Evolutionary conservation across 2,888 invertebrate species (phyloP).

Genomic region (Leptinotarsa juncta): DNA sequence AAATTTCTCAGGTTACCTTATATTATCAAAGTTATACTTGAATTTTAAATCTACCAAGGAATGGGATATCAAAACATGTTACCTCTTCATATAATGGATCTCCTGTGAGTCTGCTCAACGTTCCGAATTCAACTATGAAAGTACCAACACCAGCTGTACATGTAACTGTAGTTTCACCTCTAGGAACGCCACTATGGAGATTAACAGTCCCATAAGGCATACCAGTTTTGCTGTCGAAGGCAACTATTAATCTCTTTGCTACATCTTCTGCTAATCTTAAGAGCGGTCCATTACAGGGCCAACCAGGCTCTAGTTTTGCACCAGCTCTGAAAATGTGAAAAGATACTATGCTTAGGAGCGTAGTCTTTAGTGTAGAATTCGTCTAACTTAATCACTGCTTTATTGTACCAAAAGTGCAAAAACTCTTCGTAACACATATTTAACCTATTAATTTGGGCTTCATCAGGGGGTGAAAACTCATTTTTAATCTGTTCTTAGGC

Average conservation of each 20-base stretch:
- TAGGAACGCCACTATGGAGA: conserved; percentile 89
- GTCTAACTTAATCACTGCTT: too few species aligned
- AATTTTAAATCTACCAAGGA: background rate
- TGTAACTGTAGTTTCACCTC: conserved; percentile 94
- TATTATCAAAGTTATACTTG: too few species aligned
- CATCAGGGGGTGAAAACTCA: too few species aligned
- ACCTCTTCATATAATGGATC: conserved; percentile 94
- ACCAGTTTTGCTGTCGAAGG: conserved; percentile 90
- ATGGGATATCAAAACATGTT: conserved; percentile 26
- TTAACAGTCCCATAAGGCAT: conserved; percentile 99
- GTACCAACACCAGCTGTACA: conserved; percentile 99
- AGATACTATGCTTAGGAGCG: too few species aligned
- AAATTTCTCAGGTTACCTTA: too few species aligned
- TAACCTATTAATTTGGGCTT: too few species aligned
- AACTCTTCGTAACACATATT: too few species aligned
- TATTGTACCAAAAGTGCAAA: too few species aligned
- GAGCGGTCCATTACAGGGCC: conserved; percentile 97
- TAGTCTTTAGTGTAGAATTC: too few species aligned
- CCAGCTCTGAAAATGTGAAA: conserved; percentile 73
- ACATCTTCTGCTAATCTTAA: conserved; percentile 94
- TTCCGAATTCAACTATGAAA: conserved; percentile 95
- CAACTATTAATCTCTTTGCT: conserved; percentile 89
- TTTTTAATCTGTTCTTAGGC: too few species aligned
- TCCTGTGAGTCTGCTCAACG: conserved; percentile 92
- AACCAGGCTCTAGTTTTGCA: conserved; percentile 86